These are phyloP conservation scores for Cryptosula pallasiana DNA, from an alignment of 2,888 invertebrate species.

Conservation along the genomic window DNA sequence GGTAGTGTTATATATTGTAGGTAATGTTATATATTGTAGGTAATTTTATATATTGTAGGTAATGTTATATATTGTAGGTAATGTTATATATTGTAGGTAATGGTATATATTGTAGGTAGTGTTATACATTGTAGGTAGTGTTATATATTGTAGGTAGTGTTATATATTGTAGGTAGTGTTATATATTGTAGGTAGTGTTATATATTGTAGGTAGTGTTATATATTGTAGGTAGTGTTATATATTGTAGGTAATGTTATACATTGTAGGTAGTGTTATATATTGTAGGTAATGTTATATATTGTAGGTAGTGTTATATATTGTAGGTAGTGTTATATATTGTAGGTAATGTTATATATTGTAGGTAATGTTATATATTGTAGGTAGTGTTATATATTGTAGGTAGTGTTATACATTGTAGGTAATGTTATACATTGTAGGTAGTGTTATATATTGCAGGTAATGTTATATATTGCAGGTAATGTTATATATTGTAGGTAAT, in stretches of 20 bases:
- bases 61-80: too few species aligned
- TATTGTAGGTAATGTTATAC: background rate
- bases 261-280: too few species aligned
- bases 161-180: background rate
- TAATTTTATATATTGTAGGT: background rate
- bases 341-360: background rate
- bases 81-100: background rate
- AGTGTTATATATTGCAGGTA: too few species aligned
- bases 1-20: background rate
- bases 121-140: background rate
- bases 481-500: too few species aligned
- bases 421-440: background rate
- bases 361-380: conserved; percentile 6
- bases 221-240: too few species aligned
- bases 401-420: too few species aligned
- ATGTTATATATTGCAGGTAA: background rate
- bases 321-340: background rate
- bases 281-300: background rate
- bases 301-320: background rate
- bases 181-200: too few species aligned
- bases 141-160: too few species aligned
- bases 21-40: too few species aligned
- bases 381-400: background rate
- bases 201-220: background rate
- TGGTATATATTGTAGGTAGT: too few species aligned